Base-by-base conservation (phyloP, 2,888 invertebrate species). In the Eupithecia centaureata region DNA sequence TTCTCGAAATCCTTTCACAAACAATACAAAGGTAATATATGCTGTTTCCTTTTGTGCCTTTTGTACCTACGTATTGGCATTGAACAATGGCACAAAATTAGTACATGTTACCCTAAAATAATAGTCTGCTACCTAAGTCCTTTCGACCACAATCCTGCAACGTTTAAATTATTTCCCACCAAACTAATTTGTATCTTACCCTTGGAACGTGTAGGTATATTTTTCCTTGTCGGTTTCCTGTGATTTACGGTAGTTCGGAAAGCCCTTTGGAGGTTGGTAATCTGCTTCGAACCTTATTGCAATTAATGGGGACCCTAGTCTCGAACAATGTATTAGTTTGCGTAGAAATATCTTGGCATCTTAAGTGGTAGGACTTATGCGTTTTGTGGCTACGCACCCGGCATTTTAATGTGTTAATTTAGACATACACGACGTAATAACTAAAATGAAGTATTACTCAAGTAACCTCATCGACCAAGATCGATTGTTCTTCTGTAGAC, bases 201-300 rank as follows among this genome's bases (percentile, higher is more conserved):
- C 35, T 30, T 42, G 38, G 47, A 15, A 28, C 25, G 18, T 71
- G 82, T 77, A 70, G 77, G 85, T 81, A 73, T 69, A 76, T 77
- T 86, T 84, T 83, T 71, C 76, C 57, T 38, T 72, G 75, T 63
- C 68, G 56, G 51, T 63, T 58, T 54, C 66, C 51, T 69, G 81
- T 88, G 85, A 89, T 91, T 88, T 90, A 90, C 83, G 78, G 79
- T 79, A 77, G 79, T 84, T 85, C 76, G 77, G 80, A 79, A 85
- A 86, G 85, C 86, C 85, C 86, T 87, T 84, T 76, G 83, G 85
- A 86, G 84, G 81, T 81, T 83, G 79, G 86, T 92, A 90, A 91
- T 91, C 90, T 85, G 86, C 86, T 88, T 84, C 84, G 86, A 73
- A 82, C 83, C 88, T 86, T 83, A 87, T 87, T 84, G 87, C 89